Base-by-base conservation (phyloP, 2,888 invertebrate species). In the Hypolimnas misippus region DNA sequence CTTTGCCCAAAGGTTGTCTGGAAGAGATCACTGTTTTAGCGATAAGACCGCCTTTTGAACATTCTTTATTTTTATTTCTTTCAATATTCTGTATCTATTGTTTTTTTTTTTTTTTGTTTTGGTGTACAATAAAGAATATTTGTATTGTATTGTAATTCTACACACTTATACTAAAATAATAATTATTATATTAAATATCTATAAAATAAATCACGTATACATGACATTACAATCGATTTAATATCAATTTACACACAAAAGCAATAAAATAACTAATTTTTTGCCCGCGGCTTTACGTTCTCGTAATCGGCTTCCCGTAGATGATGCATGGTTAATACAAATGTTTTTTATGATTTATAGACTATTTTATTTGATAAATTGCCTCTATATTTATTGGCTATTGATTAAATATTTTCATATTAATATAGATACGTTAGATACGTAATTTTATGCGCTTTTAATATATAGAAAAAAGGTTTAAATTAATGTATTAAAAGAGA, bases 291-390 rank as follows among this genome's bases (percentile, higher is more conserved):
- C 59, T 29, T 49, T 44, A 31, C 54, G 25, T n/a, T 31, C 42
- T 33, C 54, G 33, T 63, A 63, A 63, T 58, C 50, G 54, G 42
- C 44, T 63, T 49, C 25, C 49, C 58, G 31, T 63, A 52, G 55
- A 50, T 51, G 54, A 59, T 25, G 50, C 53, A 50, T 63, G 40
- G 44, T 38, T 51, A 51, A 49, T 40, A 54, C 38, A 58, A 49
- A 42, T 8, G 57, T n/a, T 49, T 38, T 51, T 19, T 46, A 57
- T 55, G 63, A 63, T 63, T 58, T 63, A 63, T 54, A 8, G 17
- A 25, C 55, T 49, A 63, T 59, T 63, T 35, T 44, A 35, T 55
- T 25, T 59, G 59, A 63, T 63, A 59, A 51, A 63, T 44, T 42
- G 17, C 35, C 55, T 59, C 42, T 42, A 59, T 40, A 52, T 55